A percentile compares a stretch with the other conserved stretches of the same genome.
Evolutionary conservation across 2,888 invertebrate genomes (phyloP).

Genomic region (Monoplex corrugatus): DNA sequence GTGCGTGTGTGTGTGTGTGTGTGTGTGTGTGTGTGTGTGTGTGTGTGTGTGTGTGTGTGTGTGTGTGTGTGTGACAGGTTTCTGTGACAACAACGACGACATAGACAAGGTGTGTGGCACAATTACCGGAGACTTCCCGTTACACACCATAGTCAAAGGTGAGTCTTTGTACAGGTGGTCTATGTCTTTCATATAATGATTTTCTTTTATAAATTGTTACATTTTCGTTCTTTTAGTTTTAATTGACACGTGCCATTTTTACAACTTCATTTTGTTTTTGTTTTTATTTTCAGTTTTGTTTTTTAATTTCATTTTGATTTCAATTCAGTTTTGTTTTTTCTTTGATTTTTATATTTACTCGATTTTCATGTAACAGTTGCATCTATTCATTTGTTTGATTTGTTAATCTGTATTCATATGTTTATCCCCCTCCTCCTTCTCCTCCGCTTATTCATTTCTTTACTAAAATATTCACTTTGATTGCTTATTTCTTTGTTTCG

Average conservation of each 20-base stretch:
- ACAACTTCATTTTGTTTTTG: too few species aligned
- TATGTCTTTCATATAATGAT: background rate
- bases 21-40: background rate
- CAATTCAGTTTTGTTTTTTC: too few species aligned
- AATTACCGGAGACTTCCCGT: constrained; percentile 80
- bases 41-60: background rate
- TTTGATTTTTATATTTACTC: too few species aligned
- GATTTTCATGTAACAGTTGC: too few species aligned
- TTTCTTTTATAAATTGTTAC: too few species aligned
- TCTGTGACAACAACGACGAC: constrained; percentile 70
- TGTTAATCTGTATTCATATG: background rate
- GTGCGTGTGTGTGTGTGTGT: constrained; percentile 38
- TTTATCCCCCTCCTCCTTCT: background rate
- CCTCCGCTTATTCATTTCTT: too few species aligned
- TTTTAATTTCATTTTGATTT: too few species aligned
- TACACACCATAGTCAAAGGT: constrained; percentile 81
- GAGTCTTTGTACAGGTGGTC: constrained; percentile 56
- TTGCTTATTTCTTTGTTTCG: background rate
- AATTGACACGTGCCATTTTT: too few species aligned
- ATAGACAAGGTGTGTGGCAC: constrained; percentile 76
- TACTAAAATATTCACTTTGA: background rate
- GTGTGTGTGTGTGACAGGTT: constrained; percentile 65
- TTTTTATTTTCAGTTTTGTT: too few species aligned
- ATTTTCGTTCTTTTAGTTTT: too few species aligned
- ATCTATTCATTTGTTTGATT: background rate